Conservation (phyloP, 2,113 vertebrate species). For the Pygoscelis antarcticus region DNA sequence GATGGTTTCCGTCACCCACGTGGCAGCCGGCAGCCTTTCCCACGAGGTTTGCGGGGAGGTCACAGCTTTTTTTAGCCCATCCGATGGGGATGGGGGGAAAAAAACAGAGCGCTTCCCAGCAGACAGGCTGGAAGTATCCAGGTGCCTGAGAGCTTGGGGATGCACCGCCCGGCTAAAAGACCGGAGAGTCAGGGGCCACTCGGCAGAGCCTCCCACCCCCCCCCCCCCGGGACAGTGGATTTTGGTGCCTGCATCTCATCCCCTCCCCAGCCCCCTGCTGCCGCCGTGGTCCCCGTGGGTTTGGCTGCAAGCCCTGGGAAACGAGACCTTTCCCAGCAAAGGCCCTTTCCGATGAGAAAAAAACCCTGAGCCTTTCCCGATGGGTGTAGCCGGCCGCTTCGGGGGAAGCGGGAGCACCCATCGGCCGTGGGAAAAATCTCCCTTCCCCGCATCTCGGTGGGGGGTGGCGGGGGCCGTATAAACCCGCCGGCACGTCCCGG, state of each 20-base stretch:
- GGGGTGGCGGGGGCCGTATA: neutral
- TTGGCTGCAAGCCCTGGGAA: conserved; percentile 30
- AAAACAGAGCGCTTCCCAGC: rapidly evolving
- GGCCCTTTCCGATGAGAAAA: conserved; percentile 5
- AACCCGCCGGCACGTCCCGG: neutral
- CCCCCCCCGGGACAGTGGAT: too few relatives aligned
- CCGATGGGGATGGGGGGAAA: neutral
- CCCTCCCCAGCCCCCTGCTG: neutral
- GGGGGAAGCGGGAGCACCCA: neutral
- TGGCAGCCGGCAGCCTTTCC: neutral
- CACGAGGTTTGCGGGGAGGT: neutral
- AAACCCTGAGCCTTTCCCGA: neutral
- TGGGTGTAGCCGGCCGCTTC: neutral
- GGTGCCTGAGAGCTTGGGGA: neutral
- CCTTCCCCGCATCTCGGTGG: neutral
- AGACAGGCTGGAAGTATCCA: neutral
- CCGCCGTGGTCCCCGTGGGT: neutral
- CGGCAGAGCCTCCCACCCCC: rapidly evolving
- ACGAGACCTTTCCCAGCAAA: neutral
- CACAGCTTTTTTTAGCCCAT: neutral
- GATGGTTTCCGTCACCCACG: rapidly evolving
- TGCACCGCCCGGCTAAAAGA: neutral
- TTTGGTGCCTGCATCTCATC: neutral
- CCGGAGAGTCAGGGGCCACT: rapidly evolving
- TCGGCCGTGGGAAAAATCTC: conserved; percentile 38